phyloP scores from a whole-genome alignment of 2,888 invertebrate genomes.

The Metalampra italica region DNA sequence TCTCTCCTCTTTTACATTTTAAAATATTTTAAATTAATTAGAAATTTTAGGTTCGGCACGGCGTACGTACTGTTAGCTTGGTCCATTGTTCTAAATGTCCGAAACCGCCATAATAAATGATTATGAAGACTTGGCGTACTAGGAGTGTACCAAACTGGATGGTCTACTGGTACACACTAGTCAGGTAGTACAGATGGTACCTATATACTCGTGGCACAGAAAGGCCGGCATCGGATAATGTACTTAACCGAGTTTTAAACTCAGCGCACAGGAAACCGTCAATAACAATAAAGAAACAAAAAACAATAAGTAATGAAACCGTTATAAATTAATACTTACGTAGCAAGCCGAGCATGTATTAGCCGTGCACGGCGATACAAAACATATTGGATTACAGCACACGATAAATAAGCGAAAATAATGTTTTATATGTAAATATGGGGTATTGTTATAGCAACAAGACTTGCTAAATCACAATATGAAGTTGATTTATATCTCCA shows the following conservation, averaged over 20 bases:
- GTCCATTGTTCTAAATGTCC: too few species aligned
- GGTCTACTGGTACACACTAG: too few species aligned
- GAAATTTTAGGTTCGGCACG: too few species aligned
- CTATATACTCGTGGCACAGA: too few species aligned
- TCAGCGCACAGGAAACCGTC: conserved; percentile 17
- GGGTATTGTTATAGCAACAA: conserved; percentile 81
- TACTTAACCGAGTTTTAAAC: neutral
- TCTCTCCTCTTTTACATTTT: too few species aligned
- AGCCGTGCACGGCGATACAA: conserved; percentile 36
- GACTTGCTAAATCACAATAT: conserved; percentile 81
- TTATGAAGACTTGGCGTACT: too few species aligned
- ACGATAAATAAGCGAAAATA: conserved; percentile 61
- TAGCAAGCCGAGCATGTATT: conserved; percentile 46
- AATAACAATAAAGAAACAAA: conserved; percentile 5
- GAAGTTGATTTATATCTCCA: conserved; percentile 77
- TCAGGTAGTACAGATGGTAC: too few species aligned
- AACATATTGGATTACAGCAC: conserved; percentile 52
- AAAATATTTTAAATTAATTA: too few species aligned
- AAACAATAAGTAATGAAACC: conserved; percentile 28
- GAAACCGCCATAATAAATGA: too few species aligned
- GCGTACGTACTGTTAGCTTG: too few species aligned
- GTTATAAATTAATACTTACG: conserved; percentile 54
- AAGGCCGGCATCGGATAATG: too few species aligned
- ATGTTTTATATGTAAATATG: conserved; percentile 78
- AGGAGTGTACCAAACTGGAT: too few species aligned